Evolutionary conservation across 2,888 invertebrate genomes (phyloP).

Genomic region (Pseudoips prasinana): DNA sequence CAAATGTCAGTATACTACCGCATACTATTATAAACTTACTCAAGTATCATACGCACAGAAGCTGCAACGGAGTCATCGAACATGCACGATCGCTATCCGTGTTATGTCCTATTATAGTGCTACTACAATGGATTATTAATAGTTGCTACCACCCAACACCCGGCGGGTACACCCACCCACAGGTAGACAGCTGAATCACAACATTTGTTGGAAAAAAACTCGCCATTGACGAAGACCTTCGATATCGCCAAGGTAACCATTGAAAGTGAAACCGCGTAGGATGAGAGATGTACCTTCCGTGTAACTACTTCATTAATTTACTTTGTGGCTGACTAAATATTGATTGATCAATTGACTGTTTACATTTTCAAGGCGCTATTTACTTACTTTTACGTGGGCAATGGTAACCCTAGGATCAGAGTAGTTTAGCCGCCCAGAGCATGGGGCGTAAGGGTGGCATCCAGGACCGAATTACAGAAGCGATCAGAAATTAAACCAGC

Average conservation of each 20-base stretch:
- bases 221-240: conserved; percentile 31
- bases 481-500: too few relatives aligned
- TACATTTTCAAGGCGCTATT: too few relatives aligned
- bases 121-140: conserved; percentile 25
- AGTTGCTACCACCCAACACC: conserved; percentile 14
- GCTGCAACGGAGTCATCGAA: conserved; percentile 6
- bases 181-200: conserved; percentile 24
- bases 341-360: too few relatives aligned
- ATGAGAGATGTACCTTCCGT: conserved; percentile 32
- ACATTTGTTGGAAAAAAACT: conserved; percentile 27
- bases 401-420: too few relatives aligned
- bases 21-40: too few relatives aligned
- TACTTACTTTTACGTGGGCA: too few relatives aligned
- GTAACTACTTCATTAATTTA: conserved; percentile 2
- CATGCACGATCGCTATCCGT: conserved; percentile 3
- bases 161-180: conserved; percentile 23
- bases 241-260: conserved; percentile 29
- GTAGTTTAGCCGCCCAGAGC: too few relatives aligned
- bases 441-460: too few relatives aligned
- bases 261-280: conserved; percentile 35
- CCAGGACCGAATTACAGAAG: too few relatives aligned
- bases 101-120: conserved; percentile 24
- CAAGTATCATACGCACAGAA: too few relatives aligned
- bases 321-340: neutral
- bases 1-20: too few relatives aligned